These are phyloP conservation scores for Cylas formicarius DNA, from an alignment of 1,140 invertebrate species.

Conservation along the genomic window DNA sequence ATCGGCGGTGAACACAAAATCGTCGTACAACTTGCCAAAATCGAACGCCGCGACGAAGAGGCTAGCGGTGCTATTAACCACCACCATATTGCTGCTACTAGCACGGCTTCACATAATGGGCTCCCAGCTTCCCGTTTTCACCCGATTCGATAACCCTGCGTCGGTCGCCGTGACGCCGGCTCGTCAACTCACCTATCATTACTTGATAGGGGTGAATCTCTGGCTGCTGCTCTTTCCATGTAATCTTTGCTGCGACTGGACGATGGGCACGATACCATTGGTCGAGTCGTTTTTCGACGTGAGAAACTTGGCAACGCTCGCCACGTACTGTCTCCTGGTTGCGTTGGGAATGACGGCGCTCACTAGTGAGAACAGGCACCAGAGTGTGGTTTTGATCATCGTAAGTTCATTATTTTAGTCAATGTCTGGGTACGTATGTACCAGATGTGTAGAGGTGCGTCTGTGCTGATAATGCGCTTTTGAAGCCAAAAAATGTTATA, in stretches of 20 bases:
- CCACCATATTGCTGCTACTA: conserved; percentile 76
- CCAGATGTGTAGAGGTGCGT: too few relatives aligned
- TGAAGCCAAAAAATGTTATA: too few relatives aligned
- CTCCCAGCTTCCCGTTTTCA: conserved; percentile 91
- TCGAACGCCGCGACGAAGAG: conserved; percentile 69
- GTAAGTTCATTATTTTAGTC: conserved; percentile 45
- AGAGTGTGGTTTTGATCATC: conserved; percentile 75
- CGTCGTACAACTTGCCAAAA: conserved; percentile 55
- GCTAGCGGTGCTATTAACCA: conserved; percentile 64
- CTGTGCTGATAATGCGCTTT: too few relatives aligned
- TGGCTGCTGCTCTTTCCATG: conserved; percentile 86
- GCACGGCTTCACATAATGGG: conserved; percentile 90
- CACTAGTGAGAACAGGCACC: conserved; percentile 54
- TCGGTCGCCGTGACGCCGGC: conserved; percentile 68
- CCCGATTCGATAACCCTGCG: conserved; percentile 90
- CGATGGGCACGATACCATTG: conserved; percentile 92
- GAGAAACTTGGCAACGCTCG: conserved; percentile 78
- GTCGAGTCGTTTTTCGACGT: conserved; percentile 71
- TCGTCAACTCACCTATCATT: conserved; percentile 88
- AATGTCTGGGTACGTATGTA: too few relatives aligned
- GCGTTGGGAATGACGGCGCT: conserved; percentile 60
- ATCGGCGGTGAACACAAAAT: conserved; percentile 57
- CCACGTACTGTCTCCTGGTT: conserved; percentile 58
- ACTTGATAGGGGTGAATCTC: conserved; percentile 82
- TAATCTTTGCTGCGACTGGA: conserved; percentile 95